Percentiles rank a stretch among this genome's conserved stretches.
phyloP scores from a whole-genome alignment of 2,113 vertebrate genomes.

The Ploceus nigricollis region DNA sequence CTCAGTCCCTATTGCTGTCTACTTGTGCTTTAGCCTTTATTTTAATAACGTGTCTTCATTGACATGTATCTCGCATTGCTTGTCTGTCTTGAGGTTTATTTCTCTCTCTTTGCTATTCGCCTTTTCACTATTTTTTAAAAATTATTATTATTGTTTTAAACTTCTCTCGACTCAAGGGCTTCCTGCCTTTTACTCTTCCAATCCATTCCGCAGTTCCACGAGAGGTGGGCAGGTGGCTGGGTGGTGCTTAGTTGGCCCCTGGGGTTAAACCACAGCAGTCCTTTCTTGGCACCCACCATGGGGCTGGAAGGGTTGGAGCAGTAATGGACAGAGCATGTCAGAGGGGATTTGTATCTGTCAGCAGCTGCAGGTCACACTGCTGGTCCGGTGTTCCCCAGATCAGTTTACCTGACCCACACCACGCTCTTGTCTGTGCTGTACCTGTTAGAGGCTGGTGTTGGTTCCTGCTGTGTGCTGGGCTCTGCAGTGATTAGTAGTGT shows the following conservation, averaged over 20 bases:
- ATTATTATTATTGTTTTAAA: neutral
- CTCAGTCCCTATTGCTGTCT: neutral
- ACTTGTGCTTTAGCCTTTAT: neutral
- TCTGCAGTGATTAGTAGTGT: neutral
- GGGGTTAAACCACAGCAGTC: neutral
- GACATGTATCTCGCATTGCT: neutral
- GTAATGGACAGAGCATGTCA: neutral
- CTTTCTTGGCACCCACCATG: neutral
- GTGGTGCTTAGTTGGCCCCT: neutral
- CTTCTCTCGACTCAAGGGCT: neutral
- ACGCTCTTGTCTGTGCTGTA: neutral
- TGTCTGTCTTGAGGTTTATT: neutral
- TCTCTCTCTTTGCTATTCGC: neutral
- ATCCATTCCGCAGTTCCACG: accelerated
- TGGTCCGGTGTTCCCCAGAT: neutral
- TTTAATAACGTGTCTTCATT: neutral
- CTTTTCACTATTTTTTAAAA: neutral
- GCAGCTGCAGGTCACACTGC: neutral
- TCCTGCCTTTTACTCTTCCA: neutral
- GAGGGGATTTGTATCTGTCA: neutral
- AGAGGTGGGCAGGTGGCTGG: neutral
- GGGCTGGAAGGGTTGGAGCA: neutral
- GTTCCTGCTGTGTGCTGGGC: neutral
- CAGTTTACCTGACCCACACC: neutral
- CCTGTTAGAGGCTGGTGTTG: neutral